phyloP scores from a whole-genome alignment of 2,888 invertebrate species.

The Platycnemis pennipes region DNA sequence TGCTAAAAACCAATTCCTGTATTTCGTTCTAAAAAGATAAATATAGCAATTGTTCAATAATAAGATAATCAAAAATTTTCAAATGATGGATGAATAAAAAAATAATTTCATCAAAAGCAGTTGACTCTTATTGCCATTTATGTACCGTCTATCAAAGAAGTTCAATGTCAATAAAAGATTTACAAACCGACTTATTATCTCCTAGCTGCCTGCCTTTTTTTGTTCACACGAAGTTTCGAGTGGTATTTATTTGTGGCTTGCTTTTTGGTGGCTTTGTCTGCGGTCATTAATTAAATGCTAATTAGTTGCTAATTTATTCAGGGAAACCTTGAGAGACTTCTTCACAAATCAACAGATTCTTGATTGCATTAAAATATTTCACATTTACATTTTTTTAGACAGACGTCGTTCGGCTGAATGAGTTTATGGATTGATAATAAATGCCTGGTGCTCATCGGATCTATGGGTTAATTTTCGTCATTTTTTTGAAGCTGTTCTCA shows the following conservation, averaged over 20 bases:
- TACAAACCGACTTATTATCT: not conserved
- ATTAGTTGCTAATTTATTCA: not conserved
- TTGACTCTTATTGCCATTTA: not conserved
- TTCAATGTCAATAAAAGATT: not conserved
- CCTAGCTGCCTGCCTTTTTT: not conserved
- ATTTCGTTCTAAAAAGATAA: not conserved
- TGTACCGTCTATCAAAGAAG: no score
- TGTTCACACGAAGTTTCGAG: not conserved
- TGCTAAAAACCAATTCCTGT: not conserved
- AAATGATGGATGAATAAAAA: no score
- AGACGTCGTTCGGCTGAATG: no score
- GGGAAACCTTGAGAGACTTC: not conserved
- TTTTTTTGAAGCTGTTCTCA: no score
- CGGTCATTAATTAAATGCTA: not conserved
- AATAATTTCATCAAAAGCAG: not conserved
- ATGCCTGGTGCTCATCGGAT: not conserved
- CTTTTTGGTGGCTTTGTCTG: not conserved
- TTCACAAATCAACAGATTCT: not conserved
- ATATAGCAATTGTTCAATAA: not conserved
- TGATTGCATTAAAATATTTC: not conserved
- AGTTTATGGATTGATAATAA: not conserved
- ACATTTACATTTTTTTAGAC: no score
- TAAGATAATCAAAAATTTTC: no score
- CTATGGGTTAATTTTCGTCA: not conserved
- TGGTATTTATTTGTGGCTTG: not conserved